Evolutionary conservation across 2,888 invertebrate genomes (phyloP), one percentile per base, ranked within the genome.

Genomic region (Epsilonema sp.): DNA sequence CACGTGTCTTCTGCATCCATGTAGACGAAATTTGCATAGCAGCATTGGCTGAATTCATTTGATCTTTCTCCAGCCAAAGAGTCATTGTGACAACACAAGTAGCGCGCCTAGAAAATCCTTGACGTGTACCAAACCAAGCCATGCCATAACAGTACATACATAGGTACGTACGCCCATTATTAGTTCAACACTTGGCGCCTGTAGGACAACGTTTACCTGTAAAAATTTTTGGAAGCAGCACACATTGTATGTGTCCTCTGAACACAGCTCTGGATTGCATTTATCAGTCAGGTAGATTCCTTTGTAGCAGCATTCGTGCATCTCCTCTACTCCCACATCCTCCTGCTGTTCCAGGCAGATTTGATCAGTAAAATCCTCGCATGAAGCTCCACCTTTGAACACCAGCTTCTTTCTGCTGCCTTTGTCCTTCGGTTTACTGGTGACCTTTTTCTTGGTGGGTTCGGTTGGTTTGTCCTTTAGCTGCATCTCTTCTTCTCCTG

Each of bases 151-250:
- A n/a, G n/a, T n/a, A n/a, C n/a, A n/a, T n/a, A n/a, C n/a, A n/a
- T n/a, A n/a, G n/a, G n/a, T n/a, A n/a, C n/a, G n/a, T n/a, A n/a
- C n/a, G n/a, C n/a, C n/a, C n/a, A n/a, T n/a, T n/a, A n/a, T n/a
- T n/a, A n/a, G n/a, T n/a, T n/a, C n/a, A n/a, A n/a, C n/a, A n/a
- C n/a, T n/a, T n/a, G n/a, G n/a, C n/a, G n/a, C n/a, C n/a, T 37
- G 3, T n/a, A n/a, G n/a, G n/a, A n/a, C n/a, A n/a, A n/a, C n/a
- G n/a, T n/a, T n/a, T 37, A 59, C 60, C 55, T 62, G 62, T n/a
- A 64, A 46, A 48, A 62, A 63, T 44, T 60, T 61, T 48, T 63
- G 63, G 37, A 63, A 58, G 44, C 63, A 63, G 39, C 63, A 63
- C 20, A 64, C 47, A 37, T 60, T 61, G 1, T 51, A 46, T 0